Percentiles rank a stretch among this genome's conserved stretches.
phyloP scores from a whole-genome alignment of 2,113 vertebrate genomes.

The Procavia capensis region DNA sequence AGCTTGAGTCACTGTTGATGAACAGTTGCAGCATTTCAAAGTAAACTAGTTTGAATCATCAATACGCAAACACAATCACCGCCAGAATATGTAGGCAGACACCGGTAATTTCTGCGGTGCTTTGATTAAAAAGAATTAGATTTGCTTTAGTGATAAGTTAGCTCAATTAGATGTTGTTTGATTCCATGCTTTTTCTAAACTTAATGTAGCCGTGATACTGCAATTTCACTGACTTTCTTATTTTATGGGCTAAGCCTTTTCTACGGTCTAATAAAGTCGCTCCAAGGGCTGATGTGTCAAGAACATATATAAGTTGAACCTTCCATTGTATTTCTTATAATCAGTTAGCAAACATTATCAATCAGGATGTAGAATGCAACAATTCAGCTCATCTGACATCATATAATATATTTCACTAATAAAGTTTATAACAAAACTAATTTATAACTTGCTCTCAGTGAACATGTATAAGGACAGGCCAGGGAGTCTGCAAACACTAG shows the following conservation, averaged over 20 bases:
- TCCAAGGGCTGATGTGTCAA: constrained; percentile 71
- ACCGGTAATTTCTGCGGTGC: constrained; percentile 72
- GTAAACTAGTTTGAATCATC: constrained; percentile 73
- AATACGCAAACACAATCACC: constrained; percentile 67
- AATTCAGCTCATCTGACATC: constrained; percentile 64
- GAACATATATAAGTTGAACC: constrained; percentile 64
- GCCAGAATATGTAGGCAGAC: constrained; percentile 70
- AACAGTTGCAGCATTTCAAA: constrained; percentile 81
- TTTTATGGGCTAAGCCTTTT: constrained; percentile 50
- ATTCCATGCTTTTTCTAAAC: constrained; percentile 39
- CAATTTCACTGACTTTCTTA: constrained; percentile 60
- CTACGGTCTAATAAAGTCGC: constrained; percentile 45
- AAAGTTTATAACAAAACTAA: constrained; percentile 78
- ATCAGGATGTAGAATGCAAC: constrained; percentile 19
- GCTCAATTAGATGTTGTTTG: constrained; percentile 59
- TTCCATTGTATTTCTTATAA: constrained; percentile 73
- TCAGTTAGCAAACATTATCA: constrained; percentile 76
- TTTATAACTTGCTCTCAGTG: constrained; percentile 76
- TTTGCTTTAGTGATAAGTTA: constrained; percentile 70
- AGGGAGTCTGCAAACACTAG: constrained; percentile 74
- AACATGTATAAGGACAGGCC: constrained; percentile 79
- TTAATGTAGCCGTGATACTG: background rate
- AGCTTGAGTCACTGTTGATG: constrained; percentile 81
- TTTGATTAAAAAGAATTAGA: constrained; percentile 72
- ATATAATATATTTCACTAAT: constrained; percentile 67